phyloP scores from a whole-genome alignment of 2,888 invertebrate genomes.

The Parnassius apollo region DNA sequence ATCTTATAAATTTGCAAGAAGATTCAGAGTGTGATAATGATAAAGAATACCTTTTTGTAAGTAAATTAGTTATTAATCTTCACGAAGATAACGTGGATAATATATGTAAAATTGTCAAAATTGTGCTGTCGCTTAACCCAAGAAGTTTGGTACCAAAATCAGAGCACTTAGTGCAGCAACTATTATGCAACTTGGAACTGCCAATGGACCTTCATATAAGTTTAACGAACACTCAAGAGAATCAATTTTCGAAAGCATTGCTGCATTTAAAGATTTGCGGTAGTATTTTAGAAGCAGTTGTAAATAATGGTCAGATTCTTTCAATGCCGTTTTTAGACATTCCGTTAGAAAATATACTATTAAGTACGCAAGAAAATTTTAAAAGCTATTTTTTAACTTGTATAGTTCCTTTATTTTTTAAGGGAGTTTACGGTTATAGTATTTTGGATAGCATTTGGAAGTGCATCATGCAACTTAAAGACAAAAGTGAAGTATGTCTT shows the following conservation, averaged over 20 bases:
- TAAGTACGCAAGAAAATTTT: constrained; percentile 47
- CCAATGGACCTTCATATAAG: constrained; percentile 24
- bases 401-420: constrained; percentile 58
- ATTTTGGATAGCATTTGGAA: constrained; percentile 66
- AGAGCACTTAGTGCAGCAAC: constrained; percentile 71
- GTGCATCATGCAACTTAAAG: constrained; percentile 38
- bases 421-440: constrained; percentile 49
- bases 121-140: constrained; percentile 52
- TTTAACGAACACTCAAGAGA: constrained; percentile 27
- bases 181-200: constrained; percentile 49
- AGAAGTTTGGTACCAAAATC: constrained; percentile 53
- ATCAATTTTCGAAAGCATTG: constrained; percentile 32
- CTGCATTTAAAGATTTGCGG: constrained; percentile 53
- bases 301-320: constrained; percentile 41
- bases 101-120: constrained; percentile 55
- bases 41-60: constrained; percentile 55
- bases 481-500: constrained; percentile 33
- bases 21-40: constrained; percentile 62
- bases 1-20: constrained; percentile 62
- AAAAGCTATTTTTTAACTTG: constrained; percentile 57
- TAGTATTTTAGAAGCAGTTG: constrained; percentile 55
- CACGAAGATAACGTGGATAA: constrained; percentile 47
- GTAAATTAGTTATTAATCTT: constrained; percentile 48
- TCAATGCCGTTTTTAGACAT: constrained; percentile 52
- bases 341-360: constrained; percentile 55